Conservation (phyloP, 2,888 invertebrate species). For the Aethes cnicana region DNA sequence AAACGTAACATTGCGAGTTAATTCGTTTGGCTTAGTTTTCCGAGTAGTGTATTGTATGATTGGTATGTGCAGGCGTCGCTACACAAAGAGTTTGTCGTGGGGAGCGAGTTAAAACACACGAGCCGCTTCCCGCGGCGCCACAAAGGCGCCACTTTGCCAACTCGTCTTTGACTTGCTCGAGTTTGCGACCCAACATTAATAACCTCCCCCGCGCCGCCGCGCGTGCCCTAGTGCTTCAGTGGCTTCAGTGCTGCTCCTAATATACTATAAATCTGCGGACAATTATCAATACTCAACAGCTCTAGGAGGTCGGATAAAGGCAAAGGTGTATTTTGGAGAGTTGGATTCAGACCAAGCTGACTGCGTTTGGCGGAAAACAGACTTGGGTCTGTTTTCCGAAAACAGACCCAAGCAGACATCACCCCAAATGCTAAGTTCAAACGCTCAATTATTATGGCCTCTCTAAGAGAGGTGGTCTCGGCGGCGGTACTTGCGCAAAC, state of each 20-base stretch:
- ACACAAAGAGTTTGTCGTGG: slow-evolving; percentile 71
- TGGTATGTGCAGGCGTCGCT: slow-evolving; percentile 59
- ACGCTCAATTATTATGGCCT: too few relatives aligned
- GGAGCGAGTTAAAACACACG: slow-evolving; percentile 53
- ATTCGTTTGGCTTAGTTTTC: slow-evolving; percentile 38
- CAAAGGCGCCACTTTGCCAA: slow-evolving; percentile 77
- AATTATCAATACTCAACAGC: not conserved
- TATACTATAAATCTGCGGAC: too few relatives aligned
- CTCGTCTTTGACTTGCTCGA: slow-evolving; percentile 69
- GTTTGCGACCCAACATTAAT: slow-evolving; percentile 74
- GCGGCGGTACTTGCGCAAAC: too few relatives aligned
- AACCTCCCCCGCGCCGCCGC: slow-evolving; percentile 51
- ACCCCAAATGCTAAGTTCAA: too few relatives aligned
- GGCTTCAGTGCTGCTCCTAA: too few relatives aligned
- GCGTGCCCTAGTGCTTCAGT: slow-evolving; percentile 22
- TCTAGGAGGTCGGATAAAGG: too few relatives aligned
- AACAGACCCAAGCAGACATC: too few relatives aligned
- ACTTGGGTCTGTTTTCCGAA: too few relatives aligned
- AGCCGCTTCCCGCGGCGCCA: slow-evolving; percentile 51
- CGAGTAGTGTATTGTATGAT: slow-evolving; percentile 51
- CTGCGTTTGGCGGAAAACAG: too few relatives aligned
- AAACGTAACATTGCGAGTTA: slow-evolving; percentile 16
- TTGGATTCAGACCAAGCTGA: too few relatives aligned
- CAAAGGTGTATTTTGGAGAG: too few relatives aligned
- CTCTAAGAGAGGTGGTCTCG: too few relatives aligned